Evolutionary conservation across 2,888 invertebrate genomes (phyloP).

Genomic region (Ferdinandea cuprea): DNA sequence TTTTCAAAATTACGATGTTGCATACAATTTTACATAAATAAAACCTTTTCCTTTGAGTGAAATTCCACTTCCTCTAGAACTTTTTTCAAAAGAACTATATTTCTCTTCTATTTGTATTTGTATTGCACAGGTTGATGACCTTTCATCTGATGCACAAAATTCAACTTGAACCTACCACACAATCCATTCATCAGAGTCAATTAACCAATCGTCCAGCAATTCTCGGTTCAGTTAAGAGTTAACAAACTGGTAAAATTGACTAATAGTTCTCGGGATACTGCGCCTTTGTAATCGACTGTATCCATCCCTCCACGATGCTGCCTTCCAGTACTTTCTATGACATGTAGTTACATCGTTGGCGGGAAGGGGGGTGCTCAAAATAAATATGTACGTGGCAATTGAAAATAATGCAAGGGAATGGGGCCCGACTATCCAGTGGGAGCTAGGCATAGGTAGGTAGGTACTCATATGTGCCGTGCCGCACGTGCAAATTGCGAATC

Average conservation of each 20-base stretch:
- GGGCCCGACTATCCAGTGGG: background rate
- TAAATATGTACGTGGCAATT: conserved; percentile 58
- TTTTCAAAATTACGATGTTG: too few relatives aligned
- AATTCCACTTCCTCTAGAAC: too few relatives aligned
- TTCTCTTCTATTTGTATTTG: background rate
- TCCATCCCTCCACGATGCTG: background rate
- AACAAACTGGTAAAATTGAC: conserved; percentile 72
- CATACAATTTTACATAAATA: too few relatives aligned
- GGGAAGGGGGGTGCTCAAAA: conserved; percentile 22
- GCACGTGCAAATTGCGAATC: conserved; percentile 52
- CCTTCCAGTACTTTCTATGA: conserved; percentile 11
- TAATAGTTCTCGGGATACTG: conserved; percentile 46
- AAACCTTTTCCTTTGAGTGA: too few relatives aligned
- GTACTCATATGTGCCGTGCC: conserved; percentile 14
- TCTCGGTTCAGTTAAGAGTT: conserved; percentile 72
- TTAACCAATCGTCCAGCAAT: conserved; percentile 73
- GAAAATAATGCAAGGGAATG: conserved; percentile 12
- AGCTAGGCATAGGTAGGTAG: conserved; percentile 10
- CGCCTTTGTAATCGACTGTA: conserved; percentile 53
- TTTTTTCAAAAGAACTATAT: conserved; percentile 14
- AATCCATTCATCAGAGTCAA: conserved; percentile 72
- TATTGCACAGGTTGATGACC: conserved; percentile 48
- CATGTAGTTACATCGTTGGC: conserved; percentile 3
- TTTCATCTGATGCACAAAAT: conserved; percentile 33
- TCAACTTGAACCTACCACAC: conserved; percentile 69